These are phyloP conservation scores for Deroplatys truncata DNA, from an alignment of 2,888 invertebrate genomes.

Conservation along the genomic window DNA sequence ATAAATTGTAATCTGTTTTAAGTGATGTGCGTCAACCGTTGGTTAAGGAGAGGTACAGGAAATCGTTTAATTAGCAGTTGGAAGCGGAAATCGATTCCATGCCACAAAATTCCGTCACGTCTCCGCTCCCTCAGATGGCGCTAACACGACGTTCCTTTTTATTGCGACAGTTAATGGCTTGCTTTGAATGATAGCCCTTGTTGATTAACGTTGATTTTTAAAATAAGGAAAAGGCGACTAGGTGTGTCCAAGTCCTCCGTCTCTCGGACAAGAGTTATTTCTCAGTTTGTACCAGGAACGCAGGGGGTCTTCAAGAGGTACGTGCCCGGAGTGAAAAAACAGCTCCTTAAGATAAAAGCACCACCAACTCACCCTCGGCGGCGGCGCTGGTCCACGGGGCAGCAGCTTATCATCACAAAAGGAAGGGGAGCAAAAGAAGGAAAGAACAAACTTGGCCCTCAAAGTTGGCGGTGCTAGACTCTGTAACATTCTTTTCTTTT, in stretches of 20 bases:
- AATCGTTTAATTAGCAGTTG: neutral
- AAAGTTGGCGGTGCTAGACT: neutral
- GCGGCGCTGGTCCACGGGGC: neutral
- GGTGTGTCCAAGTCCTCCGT: neutral
- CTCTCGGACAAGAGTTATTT: constrained; percentile 9
- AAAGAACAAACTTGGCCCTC: neutral
- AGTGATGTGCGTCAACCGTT: neutral
- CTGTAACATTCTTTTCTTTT: neutral
- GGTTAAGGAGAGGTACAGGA: neutral
- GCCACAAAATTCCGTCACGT: too few relatives aligned
- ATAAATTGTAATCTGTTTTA: neutral
- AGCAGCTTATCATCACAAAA: constrained; percentile 1
- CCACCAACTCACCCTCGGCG: neutral
- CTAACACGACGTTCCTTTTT: neutral
- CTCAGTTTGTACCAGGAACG: constrained; percentile 8
- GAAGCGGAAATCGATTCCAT: neutral
- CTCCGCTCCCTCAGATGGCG: neutral
- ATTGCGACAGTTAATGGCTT: neutral
- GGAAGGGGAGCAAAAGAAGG: neutral
- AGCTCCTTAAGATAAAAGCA: neutral
- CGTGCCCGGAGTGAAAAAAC: neutral
- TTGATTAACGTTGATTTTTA: neutral
- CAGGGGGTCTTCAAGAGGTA: neutral
- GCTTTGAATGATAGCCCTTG: too few relatives aligned
- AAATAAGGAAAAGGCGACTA: neutral